Evolutionary conservation across 2,888 invertebrate species (phyloP).

Genomic region (Ditula angustiorana): DNA sequence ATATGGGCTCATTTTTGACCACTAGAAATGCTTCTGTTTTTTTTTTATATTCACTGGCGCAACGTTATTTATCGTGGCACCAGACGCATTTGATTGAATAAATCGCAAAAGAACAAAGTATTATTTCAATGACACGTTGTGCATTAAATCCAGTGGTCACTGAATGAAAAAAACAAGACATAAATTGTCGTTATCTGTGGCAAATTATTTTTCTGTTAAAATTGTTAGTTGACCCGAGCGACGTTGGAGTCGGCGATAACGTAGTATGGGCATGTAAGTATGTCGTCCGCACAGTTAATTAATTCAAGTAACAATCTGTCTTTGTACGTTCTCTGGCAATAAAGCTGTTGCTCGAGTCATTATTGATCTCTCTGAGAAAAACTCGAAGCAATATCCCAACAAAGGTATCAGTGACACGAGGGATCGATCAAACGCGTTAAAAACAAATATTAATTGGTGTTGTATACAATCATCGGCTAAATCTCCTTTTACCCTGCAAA

Average conservation of each 20-base stretch:
- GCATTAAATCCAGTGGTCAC: conserved; percentile 12
- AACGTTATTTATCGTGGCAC: neutral
- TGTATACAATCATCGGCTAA: conserved; percentile 49
- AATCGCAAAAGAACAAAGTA: conserved; percentile 15
- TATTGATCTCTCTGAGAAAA: conserved; percentile 26
- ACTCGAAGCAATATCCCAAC: conserved; percentile 9
- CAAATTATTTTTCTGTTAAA: conserved; percentile 82
- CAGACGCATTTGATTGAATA: neutral
- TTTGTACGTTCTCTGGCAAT: conserved; percentile 36
- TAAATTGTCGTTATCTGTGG: conserved; percentile 72
- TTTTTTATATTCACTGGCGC: no score
- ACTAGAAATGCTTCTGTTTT: no score
- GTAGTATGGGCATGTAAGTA: conserved; percentile 39
- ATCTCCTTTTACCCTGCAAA: conserved; percentile 51
- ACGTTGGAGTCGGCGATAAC: conserved; percentile 61
- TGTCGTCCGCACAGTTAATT: conserved; percentile 37
- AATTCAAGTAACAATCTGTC: conserved; percentile 39
- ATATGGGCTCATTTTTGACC: no score
- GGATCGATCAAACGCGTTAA: conserved; percentile 36
- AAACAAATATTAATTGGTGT: conserved; percentile 47
- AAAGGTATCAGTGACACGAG: conserved; percentile 19
- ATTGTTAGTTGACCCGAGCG: conserved; percentile 65
- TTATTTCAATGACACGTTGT: conserved; percentile 10
- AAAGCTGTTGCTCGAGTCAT: conserved; percentile 29
- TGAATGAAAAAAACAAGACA: conserved; percentile 58